phyloP scores from a whole-genome alignment of 2,797 vertebrate species.

The Oryzias dopingdopingensis region DNA sequence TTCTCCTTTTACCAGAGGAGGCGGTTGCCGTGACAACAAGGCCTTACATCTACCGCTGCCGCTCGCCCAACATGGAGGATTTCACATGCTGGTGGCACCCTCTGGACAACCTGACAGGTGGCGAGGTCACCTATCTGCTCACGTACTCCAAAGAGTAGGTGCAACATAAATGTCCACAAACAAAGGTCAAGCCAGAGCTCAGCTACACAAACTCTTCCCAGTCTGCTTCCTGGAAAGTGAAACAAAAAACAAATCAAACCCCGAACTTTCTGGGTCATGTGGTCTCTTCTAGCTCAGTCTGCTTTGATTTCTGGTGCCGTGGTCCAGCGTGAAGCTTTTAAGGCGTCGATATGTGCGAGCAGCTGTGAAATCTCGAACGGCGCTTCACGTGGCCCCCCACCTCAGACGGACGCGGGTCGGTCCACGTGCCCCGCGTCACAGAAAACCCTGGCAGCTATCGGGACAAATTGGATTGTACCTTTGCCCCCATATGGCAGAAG shows the following conservation, averaged over 20 bases:
- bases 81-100: constrained; percentile 82
- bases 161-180: too few species aligned
- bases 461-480: constrained; percentile 37
- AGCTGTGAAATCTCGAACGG: constrained; percentile 5
- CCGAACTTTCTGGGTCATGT: constrained; percentile 3
- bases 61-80: constrained; percentile 80
- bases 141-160: constrained; percentile 74
- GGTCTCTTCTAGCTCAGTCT: neutral
- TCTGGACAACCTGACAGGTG: constrained; percentile 52
- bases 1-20: constrained; percentile 38
- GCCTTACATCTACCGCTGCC: constrained; percentile 75
- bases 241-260: too few species aligned
- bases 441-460: constrained; percentile 9
- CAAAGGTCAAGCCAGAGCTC: too few species aligned
- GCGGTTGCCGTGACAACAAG: constrained; percentile 13
- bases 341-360: constrained; percentile 16
- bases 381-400: constrained; percentile 7
- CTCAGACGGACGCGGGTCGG: neutral
- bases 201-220: neutral
- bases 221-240: too few species aligned
- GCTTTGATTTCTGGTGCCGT: constrained; percentile 20
- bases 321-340: constrained; percentile 30
- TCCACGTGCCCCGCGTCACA: neutral
- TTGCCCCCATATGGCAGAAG: neutral
- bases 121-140: constrained; percentile 59